Base-by-base conservation (phyloP, 64 coral and sea anemone species). In the Dendronephthya gigantea region DNA sequence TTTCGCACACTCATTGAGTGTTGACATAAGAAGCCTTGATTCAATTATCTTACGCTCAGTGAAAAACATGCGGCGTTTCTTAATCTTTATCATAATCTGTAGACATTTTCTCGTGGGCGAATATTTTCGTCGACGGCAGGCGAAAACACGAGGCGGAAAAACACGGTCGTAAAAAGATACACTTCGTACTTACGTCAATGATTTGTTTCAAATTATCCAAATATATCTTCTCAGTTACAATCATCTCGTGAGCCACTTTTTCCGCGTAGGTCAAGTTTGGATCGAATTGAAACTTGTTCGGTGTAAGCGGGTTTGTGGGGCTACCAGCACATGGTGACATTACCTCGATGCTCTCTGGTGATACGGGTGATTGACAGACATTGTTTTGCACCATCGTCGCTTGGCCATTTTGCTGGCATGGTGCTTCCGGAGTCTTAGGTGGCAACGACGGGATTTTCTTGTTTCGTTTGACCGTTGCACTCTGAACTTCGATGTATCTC, bases 131-230 rank as follows among this genome's bases (percentile, higher is more conserved):
- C n/a, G n/a, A n/a, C n/a, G n/a, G n/a, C n/a, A n/a, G n/a, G n/a
- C n/a, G n/a, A n/a, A n/a, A n/a, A n/a, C n/a, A n/a, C n/a, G n/a
- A n/a, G n/a, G n/a, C n/a, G n/a, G n/a, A n/a, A n/a, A n/a, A n/a
- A n/a, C n/a, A n/a, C n/a, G n/a, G n/a, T n/a, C 41, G 41, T 45
- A 45, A 4, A 11, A 45, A 45, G 41, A 22, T 27, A 5, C 3
- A 3, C 9, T 79, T 6, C 29, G 17, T 35, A 79, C 72, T 79
- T 79, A 79, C 72, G 36, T 79, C 72, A 14, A 79, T 79, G 17
- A 79, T 79, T 79, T 79, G 72, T 34, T 79, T 79, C 32, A 79
- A 29, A 39, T 79, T 79, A 36, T 79, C 72, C 30, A 79, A 36
- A 39, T 79, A 79, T 15, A 79, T 29, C 1, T 79, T 79, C 32